Conservation (phyloP, 2,888 invertebrate genomes). For the Aleiodes alternator region DNA sequence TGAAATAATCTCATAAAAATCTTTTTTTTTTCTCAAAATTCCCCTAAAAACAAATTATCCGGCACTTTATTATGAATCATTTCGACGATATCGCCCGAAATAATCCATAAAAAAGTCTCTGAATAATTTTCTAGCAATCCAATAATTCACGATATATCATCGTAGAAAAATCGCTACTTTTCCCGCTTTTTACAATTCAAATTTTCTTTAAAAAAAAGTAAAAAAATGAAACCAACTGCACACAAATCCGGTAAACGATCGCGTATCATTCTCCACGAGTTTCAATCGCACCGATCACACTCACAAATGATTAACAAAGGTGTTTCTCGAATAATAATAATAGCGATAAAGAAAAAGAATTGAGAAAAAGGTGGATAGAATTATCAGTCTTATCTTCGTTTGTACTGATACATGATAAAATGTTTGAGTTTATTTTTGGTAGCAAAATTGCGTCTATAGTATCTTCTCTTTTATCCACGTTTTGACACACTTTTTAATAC, state of each 20-base stretch:
- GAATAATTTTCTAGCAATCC: slow-evolving; percentile 9
- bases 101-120: not conserved
- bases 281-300: slow-evolving; percentile 43
- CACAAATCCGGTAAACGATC: slow-evolving; percentile 71
- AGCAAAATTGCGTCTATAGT: not conserved
- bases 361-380: slow-evolving; percentile 27
- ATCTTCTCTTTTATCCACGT: not conserved
- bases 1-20: slow-evolving; percentile 20
- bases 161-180: no score
- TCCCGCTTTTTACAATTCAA: no score
- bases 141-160: not conserved
- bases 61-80: not conserved
- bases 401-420: slow-evolving; percentile 27
- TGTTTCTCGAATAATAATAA: slow-evolving; percentile 50
- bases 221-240: slow-evolving; percentile 65
- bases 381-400: slow-evolving; percentile 45
- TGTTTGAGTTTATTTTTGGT: slow-evolving; percentile 27
- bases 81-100: not conserved
- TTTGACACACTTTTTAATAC: slow-evolving; percentile 12
- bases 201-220: slow-evolving; percentile 28
- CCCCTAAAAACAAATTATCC: not conserved
- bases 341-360: slow-evolving; percentile 26
- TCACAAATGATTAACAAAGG: slow-evolving; percentile 31
- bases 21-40: not conserved
- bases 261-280: slow-evolving; percentile 64